Percentiles rank a stretch among this genome's conserved stretches.
Conservation (phyloP, 2,113 vertebrate genomes). For the Pseudois nayaur region DNA sequence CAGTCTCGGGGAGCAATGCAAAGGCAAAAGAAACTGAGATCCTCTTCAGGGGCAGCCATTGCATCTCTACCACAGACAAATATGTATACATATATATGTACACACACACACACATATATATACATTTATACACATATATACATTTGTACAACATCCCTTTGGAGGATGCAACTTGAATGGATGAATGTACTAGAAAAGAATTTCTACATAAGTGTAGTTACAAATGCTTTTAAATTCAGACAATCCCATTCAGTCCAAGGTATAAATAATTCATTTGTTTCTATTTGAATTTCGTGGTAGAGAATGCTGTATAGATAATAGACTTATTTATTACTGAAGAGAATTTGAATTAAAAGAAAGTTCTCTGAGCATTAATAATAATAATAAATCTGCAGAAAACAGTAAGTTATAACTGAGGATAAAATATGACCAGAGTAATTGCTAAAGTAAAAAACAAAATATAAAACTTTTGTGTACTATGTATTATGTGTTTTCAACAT, state of each 20-base stretch:
- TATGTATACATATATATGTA: background rate
- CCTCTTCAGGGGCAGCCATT: background rate
- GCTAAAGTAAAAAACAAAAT: conserved; percentile 37
- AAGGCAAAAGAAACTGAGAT: background rate
- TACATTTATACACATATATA: background rate
- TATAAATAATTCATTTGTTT: conserved; percentile 66
- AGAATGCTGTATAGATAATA: conserved; percentile 60
- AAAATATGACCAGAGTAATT: conserved; percentile 62
- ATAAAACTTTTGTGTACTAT: conserved; percentile 22
- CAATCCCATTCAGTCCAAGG: conserved; percentile 17
- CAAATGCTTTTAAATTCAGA: conserved; percentile 50
- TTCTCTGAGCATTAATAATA: conserved; percentile 42
- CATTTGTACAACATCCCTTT: background rate
- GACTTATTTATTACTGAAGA: conserved; percentile 54
- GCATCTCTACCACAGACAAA: background rate
- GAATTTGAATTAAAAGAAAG: conserved; percentile 54
- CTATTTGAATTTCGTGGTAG: conserved; percentile 59
- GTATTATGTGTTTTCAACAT: conserved; percentile 29
- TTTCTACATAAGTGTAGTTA: background rate
- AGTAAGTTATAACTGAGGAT: conserved; percentile 53
- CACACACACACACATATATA: rapidly evolving
- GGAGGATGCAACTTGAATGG: background rate
- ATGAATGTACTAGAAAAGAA: background rate
- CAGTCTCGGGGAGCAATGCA: background rate
- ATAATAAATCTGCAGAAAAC: conserved; percentile 18